Percentiles rank a stretch among this genome's conserved stretches.
Conservation (phyloP, 2,888 invertebrate genomes). For the Helobdella robusta region DNA sequence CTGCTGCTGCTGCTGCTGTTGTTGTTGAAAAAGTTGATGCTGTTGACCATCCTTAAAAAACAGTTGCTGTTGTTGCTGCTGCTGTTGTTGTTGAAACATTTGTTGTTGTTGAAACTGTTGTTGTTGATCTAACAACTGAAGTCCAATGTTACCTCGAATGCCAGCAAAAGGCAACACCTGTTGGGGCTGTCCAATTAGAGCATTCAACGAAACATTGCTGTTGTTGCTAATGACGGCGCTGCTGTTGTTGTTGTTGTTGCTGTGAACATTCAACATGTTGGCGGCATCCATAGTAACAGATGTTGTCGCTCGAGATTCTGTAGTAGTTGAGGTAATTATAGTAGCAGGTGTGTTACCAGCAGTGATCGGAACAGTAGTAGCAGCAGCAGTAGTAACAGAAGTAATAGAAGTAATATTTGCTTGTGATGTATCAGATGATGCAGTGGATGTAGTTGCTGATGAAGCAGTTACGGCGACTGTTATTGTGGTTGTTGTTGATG, state of each 20-base stretch:
- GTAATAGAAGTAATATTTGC: too few species aligned
- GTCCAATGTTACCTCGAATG: not conserved
- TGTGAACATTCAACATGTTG: not conserved
- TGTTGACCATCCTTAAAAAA: too few species aligned
- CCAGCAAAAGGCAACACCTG: not conserved
- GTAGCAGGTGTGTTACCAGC: too few species aligned
- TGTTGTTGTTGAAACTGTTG: conserved; percentile 12
- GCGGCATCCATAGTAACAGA: not conserved
- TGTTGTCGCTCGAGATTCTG: too few species aligned
- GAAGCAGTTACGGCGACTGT: not conserved
- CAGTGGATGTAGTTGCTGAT: not conserved
- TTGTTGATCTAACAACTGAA: not conserved
- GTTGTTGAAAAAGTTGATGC: too few species aligned
- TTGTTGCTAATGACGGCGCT: conserved; percentile 20
- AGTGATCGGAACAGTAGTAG: too few species aligned
- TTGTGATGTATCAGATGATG: too few species aligned
- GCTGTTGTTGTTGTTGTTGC: not conserved
- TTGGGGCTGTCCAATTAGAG: not conserved
- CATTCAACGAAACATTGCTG: not conserved
- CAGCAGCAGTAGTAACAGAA: too few species aligned
- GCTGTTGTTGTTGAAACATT: conserved; percentile 11
- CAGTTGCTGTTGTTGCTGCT: not conserved
- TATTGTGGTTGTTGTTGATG: too few species aligned
- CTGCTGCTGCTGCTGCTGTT: not conserved
- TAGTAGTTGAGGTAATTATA: too few species aligned